Evolutionary conservation across 2,888 invertebrate genomes (phyloP).

Genomic region (Microctonus aethiopoides): DNA sequence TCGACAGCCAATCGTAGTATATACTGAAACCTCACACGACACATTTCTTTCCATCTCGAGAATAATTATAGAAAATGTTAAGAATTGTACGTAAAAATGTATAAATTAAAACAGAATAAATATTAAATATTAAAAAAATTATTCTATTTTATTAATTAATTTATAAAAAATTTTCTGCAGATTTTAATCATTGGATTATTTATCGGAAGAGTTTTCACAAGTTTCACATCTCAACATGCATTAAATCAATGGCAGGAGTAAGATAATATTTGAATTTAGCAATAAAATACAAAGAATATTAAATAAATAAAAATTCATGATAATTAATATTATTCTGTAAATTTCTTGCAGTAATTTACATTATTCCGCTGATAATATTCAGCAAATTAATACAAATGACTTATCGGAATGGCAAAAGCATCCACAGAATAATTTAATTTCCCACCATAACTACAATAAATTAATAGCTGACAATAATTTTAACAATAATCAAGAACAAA

Average conservation of each 20-base stretch:
- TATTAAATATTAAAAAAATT: constrained; percentile 5
- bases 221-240: constrained; percentile 36
- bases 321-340: background rate
- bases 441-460: constrained; percentile 9
- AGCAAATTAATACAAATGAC: background rate
- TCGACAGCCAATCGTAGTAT: constrained; percentile 52
- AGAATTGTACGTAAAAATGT: constrained; percentile 51
- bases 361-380: background rate
- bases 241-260: constrained; percentile 55
- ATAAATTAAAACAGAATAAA: background rate
- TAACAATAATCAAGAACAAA: background rate
- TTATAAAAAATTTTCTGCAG: constrained; percentile 40
- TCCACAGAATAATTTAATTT: background rate
- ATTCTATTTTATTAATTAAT: constrained; percentile 9
- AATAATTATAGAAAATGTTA: constrained; percentile 46
- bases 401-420: background rate
- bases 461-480: background rate
- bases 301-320: background rate
- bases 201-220: constrained; percentile 39
- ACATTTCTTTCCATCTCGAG: background rate
- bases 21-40: constrained; percentile 28
- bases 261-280: constrained; percentile 33
- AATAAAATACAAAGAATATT: background rate
- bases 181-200: constrained; percentile 44
- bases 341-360: background rate